A percentile compares a stretch with the other conserved stretches of the same genome.
These are phyloP conservation scores for Meloidogyne floridensis DNA, from an alignment of 1,140 invertebrate genomes.

Conservation along the genomic window DNA sequence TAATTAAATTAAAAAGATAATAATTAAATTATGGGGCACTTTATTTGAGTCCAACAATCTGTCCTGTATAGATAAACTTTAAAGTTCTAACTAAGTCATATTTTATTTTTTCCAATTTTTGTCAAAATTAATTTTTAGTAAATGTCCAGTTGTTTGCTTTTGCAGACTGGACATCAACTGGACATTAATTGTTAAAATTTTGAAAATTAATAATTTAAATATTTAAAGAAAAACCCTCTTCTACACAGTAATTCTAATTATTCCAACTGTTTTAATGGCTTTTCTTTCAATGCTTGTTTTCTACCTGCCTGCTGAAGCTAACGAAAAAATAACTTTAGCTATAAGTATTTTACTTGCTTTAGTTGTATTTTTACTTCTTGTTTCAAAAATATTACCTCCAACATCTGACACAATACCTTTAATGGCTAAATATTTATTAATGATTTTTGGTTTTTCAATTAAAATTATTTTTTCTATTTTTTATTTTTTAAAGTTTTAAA, in stretches of 20 bases:
- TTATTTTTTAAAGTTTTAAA: slow-evolving; percentile 74
- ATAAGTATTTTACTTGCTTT: slow-evolving; percentile 84
- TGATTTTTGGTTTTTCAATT: slow-evolving; percentile 84
- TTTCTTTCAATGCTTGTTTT: slow-evolving; percentile 81
- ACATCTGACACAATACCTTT: slow-evolving; percentile 90
- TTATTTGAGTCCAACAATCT: no score
- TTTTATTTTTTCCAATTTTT: no score
- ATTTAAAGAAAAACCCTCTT: slow-evolving; percentile 68
- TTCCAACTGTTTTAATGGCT: slow-evolving; percentile 53
- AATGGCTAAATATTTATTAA: slow-evolving; percentile 95
- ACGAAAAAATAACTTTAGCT: slow-evolving; percentile 70
- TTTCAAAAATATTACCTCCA: slow-evolving; percentile 96
- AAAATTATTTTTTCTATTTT: not conserved
- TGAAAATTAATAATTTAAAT: not conserved
- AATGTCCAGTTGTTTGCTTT: no score
- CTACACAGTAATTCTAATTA: slow-evolving; percentile 50
- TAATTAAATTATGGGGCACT: no score
- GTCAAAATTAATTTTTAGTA: no score
- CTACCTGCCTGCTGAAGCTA: slow-evolving; percentile 84
- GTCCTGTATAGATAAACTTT: no score
- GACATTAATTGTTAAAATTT: no score
- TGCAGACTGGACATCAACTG: no score
- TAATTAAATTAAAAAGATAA: not conserved
- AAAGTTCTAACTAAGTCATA: no score
- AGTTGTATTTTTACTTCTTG: slow-evolving; percentile 95